These are phyloP conservation scores for Anaspis maculata DNA, from an alignment of 2,888 invertebrate species.

Conservation along the genomic window DNA sequence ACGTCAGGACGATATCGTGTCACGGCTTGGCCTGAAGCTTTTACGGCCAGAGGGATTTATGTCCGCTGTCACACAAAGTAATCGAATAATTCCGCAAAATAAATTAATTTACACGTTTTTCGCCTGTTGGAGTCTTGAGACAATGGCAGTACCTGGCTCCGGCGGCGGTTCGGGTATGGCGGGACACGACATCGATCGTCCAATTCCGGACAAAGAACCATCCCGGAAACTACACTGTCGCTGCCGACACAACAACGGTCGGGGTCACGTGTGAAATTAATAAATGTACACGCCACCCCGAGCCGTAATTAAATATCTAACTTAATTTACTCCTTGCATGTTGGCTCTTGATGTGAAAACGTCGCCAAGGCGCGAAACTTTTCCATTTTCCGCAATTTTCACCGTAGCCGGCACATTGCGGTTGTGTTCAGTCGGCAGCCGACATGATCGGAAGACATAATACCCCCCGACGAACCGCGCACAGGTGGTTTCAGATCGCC, in stretches of 20 bases:
- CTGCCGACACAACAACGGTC: constrained; percentile 17
- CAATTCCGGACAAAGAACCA: constrained; percentile 27
- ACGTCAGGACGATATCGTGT: too few species aligned
- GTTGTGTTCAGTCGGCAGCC: too few species aligned
- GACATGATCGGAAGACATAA: too few species aligned
- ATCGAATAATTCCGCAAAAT: too few species aligned
- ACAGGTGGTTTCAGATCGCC: too few species aligned
- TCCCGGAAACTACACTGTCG: constrained; percentile 28
- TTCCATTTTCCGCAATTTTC: too few species aligned
- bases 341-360: constrained; percentile 8
- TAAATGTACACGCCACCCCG: constrained; percentile 37
- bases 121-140: constrained; percentile 14
- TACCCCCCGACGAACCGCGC: too few species aligned
- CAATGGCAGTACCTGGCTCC: constrained; percentile 32
- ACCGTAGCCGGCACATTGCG: too few species aligned
- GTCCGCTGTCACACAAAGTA: too few species aligned
- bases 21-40: too few species aligned
- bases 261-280: constrained; percentile 40
- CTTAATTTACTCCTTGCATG: constrained; percentile 36
- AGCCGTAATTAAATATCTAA: constrained; percentile 39
- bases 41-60: too few species aligned
- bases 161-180: too few species aligned
- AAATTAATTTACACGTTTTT: constrained; percentile 1
- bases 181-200: constrained; percentile 20
- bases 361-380: neutral